These are phyloP conservation scores for Paramormyrops hopkinsi DNA, from an alignment of 2,797 vertebrate genomes.

Conservation along the genomic window DNA sequence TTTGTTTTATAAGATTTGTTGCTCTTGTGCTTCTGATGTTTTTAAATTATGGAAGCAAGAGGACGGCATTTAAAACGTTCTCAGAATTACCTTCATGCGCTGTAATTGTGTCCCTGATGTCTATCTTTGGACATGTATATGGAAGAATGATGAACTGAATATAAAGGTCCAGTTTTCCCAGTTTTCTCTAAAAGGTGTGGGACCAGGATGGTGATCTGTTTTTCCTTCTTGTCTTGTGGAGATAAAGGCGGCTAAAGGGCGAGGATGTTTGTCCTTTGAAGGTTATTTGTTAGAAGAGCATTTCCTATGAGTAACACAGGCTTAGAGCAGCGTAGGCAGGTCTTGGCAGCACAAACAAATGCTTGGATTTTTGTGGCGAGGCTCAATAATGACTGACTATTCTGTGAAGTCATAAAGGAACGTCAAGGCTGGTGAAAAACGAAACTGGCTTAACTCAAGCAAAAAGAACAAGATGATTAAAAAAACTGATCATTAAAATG, in stretches of 20 bases:
- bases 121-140: not conserved
- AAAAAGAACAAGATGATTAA: not conserved
- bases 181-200: conserved; percentile 19
- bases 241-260: conserved; percentile 31
- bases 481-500: conserved; percentile 2
- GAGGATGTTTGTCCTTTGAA: conserved; percentile 30
- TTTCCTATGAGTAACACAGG: conserved; percentile 24
- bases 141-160: not conserved
- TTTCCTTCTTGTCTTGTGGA: conserved; percentile 25
- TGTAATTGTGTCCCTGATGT: not conserved
- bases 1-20: conserved; percentile 10
- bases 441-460: conserved; percentile 16
- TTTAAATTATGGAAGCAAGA: conserved; percentile 3
- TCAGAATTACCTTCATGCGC: not conserved
- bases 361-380: conserved; percentile 20
- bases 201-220: conserved; percentile 22
- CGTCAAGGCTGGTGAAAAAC: conserved; percentile 10
- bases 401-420: conserved; percentile 11
- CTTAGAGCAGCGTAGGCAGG: conserved; percentile 9
- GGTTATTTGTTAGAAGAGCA: conserved; percentile 27
- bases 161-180: conserved; percentile 9
- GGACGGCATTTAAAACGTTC: not conserved
- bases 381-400: conserved; percentile 15
- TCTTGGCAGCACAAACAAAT: conserved; percentile 17
- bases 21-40: conserved; percentile 12